Evolutionary conservation across 1,140 invertebrate species (phyloP), one percentile per base, ranked within the genome.

Genomic region (Wasmannia auropunctata): DNA sequence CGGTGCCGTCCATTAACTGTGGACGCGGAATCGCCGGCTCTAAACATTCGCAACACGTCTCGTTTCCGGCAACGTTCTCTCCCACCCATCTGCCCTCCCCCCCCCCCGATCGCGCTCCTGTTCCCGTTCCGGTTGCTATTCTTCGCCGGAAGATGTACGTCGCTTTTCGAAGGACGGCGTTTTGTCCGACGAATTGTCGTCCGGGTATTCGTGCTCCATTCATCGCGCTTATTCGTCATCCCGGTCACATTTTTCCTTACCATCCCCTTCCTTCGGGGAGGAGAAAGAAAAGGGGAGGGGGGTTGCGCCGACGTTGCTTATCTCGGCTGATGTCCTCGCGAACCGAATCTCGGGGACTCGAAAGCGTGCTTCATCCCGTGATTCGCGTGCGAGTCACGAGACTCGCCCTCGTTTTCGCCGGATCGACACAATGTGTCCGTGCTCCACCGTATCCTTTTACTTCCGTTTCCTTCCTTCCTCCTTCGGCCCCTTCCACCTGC

Each of bases 161-260:
- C 65, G 46, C 28, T 51, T 54, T n/a, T 37, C 22, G 77, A 54
- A 56, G 8, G 49, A 54, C 46, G 8, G 34, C 43, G 77, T 80
- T 80, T 80, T 80, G 77, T 80, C 31, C 62, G 25, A 54, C 62
- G 51, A 69, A 69, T 69, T 69, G 62, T 28, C 49, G 16, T 31
- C 22, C 43, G 22, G 22, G 34, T 22, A 54, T 69, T 40, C 63
- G n/a, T 69, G 77, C 22, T 10, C 77, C 34, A 80, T 80, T 80
- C 77, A 80, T 69, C 46, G 22, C 46, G 62, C 63, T 34, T n/a
- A 80, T 80, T 80, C 77, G 46, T 43, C 77, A 80, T 25, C 34
- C 77, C 49, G 77, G 46, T 80, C 77, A 80, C 77, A 80, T 80
- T 69, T 80, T 43, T 56, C 76, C 46, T 51, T 46, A 60, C 14